Evolutionary conservation across 2,888 invertebrate species (phyloP).

Genomic region (Sesia apiformis): DNA sequence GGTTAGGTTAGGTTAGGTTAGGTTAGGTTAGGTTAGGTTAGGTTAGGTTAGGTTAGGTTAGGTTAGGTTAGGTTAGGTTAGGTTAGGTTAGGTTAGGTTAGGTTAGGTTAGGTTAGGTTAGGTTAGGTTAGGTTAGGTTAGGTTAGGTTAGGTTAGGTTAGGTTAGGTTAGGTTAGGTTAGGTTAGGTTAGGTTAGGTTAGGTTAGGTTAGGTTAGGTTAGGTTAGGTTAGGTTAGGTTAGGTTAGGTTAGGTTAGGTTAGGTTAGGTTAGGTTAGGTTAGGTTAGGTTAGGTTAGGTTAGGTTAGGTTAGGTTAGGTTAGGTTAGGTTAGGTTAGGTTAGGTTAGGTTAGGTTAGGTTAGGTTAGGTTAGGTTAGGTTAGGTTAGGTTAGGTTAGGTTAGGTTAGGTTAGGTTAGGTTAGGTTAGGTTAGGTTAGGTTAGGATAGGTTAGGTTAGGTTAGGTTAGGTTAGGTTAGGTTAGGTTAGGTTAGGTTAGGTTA

Average conservation of each 20-base stretch:
- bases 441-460: neutral
- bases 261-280: neutral
- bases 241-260: neutral
- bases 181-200: neutral
- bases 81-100: slow-evolving; percentile 1
- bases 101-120: slow-evolving; percentile 10
- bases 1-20: slow-evolving; percentile 7
- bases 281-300: neutral
- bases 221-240: neutral
- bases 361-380: neutral
- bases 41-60: slow-evolving; percentile 6
- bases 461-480: slow-evolving; percentile 1
- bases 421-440: slow-evolving; percentile 1
- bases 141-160: neutral
- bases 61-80: slow-evolving; percentile 4
- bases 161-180: neutral
- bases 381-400: slow-evolving; percentile 1
- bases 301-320: neutral
- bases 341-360: slow-evolving; percentile 1
- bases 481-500: neutral
- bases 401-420: slow-evolving; percentile 5
- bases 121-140: slow-evolving; percentile 7
- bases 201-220: neutral
- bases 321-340: neutral
- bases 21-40: slow-evolving; percentile 1